Evolutionary conservation across 1,140 invertebrate genomes (phyloP).

Genomic region (Lordiphosa stackelbergi): DNA sequence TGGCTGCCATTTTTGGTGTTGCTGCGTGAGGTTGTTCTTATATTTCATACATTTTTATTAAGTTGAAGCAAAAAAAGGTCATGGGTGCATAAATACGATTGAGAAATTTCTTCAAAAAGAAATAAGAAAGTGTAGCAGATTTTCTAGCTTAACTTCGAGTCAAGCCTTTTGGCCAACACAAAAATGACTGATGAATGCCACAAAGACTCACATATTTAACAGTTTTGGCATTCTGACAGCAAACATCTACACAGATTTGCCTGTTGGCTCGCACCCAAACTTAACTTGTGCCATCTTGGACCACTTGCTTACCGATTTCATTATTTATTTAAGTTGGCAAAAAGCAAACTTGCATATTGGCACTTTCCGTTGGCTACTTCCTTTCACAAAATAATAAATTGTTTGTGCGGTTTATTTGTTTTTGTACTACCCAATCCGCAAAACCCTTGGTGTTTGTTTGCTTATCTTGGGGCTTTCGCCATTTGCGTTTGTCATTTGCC

Average conservation of each 20-base stretch:
- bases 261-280: constrained; percentile 33
- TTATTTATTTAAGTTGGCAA: constrained; percentile 68
- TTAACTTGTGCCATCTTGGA: constrained; percentile 33
- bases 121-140: constrained; percentile 16
- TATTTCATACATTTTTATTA: constrained; percentile 70
- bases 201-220: constrained; percentile 11
- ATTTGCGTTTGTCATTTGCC: constrained; percentile 19
- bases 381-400: constrained; percentile 66
- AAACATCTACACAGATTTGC: constrained; percentile 31
- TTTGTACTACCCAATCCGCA: constrained; percentile 7
- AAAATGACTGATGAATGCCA: constrained; percentile 18
- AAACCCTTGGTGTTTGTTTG: constrained; percentile 24
- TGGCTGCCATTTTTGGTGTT: constrained; percentile 52
- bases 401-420: constrained; percentile 55
- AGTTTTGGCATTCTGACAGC: constrained; percentile 25
- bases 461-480: constrained; percentile 14
- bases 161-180: constrained; percentile 26
- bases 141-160: constrained; percentile 35
- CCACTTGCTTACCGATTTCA: constrained; percentile 58
- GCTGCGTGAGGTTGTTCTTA: constrained; percentile 44
- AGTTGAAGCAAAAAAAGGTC: constrained; percentile 57
- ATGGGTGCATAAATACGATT: constrained; percentile 57
- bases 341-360: constrained; percentile 66
- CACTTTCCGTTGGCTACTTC: constrained; percentile 18
- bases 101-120: constrained; percentile 46